Base-by-base conservation (phyloP, 2,888 invertebrate species). In the Parnassius smintheus region DNA sequence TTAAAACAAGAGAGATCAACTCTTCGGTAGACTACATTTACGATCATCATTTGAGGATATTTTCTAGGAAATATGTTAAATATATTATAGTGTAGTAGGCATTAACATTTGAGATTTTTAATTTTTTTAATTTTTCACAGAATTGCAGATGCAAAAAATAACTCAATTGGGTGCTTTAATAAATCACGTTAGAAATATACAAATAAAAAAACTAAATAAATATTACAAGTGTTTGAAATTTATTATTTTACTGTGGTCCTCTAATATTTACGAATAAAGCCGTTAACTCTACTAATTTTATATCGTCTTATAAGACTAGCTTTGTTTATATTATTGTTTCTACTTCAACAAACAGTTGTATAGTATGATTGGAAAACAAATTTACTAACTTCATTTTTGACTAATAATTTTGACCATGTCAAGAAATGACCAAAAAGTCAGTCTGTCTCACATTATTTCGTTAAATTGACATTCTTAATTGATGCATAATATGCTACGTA, bases 381-480 rank as follows among this genome's bases (percentile, higher is more conserved):
- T 35, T 35, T 35, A 35, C 35, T 35, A 35, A 35, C 4, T 35
- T 35, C 1, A 35, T 35, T 35, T 35, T 35, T 7, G 7, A 35
- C 35, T 7, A 35, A 7, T n/a, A 46, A 7, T 7, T 12, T n/a
- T 46, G 46, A 46, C 46, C 46, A 54, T 50, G 7, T 67, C 67
- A 70, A 72, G 9, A 53, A 53, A 56, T 10, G 52, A 58, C 56
- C 62, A 59, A 50, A 59, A 49, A 44, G 50, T 45, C 49, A 49
- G 50, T 41, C 52, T 22, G 9, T 45, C 13, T 49, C 50, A 54
- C 18, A 55, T 45, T 59, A 50, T 70, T 62, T 75, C 72, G 75
- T 77, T 71, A 78, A 87, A 87, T 88, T 87, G 87, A 88, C 87
- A 79, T 80, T 78, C 71, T 74, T 88, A 87, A 88, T 87, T 88